These are phyloP conservation scores for Eupelmus urozonus DNA, from an alignment of 2,888 invertebrate species.

Conservation along the genomic window DNA sequence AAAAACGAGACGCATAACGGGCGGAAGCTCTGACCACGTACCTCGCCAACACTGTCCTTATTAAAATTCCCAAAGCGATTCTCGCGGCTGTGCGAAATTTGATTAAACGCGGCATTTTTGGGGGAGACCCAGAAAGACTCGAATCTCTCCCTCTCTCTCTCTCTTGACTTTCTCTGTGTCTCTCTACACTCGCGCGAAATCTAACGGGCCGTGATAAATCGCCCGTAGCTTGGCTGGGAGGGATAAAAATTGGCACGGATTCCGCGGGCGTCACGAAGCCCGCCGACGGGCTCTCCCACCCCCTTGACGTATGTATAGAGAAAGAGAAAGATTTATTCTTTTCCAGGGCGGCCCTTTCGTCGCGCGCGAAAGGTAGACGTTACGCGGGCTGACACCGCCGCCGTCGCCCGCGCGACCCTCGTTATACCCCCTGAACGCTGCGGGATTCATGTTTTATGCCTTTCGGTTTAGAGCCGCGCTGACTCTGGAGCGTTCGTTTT, in stretches of 20 bases:
- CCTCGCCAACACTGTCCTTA: constrained; percentile 9
- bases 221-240: background rate
- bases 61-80: constrained; percentile 44
- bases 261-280: constrained; percentile 35
- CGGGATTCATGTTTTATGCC: background rate
- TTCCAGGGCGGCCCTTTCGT: background rate
- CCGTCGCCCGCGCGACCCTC: background rate
- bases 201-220: constrained; percentile 48
- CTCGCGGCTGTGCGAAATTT: constrained; percentile 20
- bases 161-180: constrained; percentile 3
- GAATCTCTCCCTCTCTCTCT: background rate
- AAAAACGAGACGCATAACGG: background rate
- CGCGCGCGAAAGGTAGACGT: constrained; percentile 16
- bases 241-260: constrained; percentile 48
- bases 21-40: background rate
- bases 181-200: constrained; percentile 20
- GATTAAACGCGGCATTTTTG: constrained; percentile 30
- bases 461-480: background rate
- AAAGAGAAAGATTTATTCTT: constrained; percentile 25
- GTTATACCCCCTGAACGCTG: background rate
- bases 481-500: background rate
- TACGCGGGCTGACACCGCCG: background rate
- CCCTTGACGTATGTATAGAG: constrained; percentile 18
- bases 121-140: background rate
- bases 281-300: background rate